Evolutionary conservation across 1,140 invertebrate genomes (phyloP).

Genomic region (Melitaea cinxia): DNA sequence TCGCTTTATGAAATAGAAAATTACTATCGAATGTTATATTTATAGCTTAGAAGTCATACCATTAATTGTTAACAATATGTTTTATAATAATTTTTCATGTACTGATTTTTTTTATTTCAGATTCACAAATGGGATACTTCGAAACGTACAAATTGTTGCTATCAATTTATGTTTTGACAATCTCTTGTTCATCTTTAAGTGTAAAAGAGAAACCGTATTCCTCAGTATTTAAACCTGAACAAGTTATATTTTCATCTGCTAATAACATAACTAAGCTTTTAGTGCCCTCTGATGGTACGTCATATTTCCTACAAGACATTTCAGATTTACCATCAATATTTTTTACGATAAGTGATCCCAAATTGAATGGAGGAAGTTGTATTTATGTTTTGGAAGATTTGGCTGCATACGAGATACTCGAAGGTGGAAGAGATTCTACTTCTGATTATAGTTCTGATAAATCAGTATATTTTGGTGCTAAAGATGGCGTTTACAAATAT

Average conservation of each 20-base stretch:
- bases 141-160: background rate
- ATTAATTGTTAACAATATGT: no score
- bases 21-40: no score
- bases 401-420: conserved; percentile 64
- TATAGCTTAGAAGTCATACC: no score
- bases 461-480: conserved; percentile 61
- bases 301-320: conserved; percentile 45
- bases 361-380: conserved; percentile 55
- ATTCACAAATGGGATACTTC: background rate
- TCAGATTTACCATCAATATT: conserved; percentile 62
- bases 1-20: no score
- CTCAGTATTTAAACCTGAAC: conserved; percentile 55
- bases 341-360: conserved; percentile 58
- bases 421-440: conserved; percentile 64
- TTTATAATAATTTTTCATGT: background rate
- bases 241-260: conserved; percentile 56
- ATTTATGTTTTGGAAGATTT: conserved; percentile 67
- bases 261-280: conserved; percentile 59
- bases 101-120: conserved; percentile 9
- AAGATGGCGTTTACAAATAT: conserved; percentile 64
- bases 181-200: conserved; percentile 15
- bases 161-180: background rate
- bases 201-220: conserved; percentile 24
- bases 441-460: conserved; percentile 57
- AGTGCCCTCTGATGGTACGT: conserved; percentile 54